Evolutionary conservation across 2,797 vertebrate species (phyloP).

Genomic region (Chloroceryle inda): DNA sequence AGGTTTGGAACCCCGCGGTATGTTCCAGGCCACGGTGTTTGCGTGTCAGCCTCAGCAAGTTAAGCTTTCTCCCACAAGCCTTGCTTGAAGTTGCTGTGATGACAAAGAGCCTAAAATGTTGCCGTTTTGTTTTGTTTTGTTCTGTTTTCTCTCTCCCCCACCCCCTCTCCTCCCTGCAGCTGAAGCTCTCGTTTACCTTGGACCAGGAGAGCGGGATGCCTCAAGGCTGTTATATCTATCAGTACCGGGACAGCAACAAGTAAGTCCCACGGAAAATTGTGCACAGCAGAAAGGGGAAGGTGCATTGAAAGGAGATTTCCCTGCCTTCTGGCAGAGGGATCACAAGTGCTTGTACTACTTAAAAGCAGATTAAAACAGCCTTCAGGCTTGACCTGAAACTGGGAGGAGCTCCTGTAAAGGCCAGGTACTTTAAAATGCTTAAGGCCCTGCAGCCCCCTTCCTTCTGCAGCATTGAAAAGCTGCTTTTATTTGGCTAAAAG

Average conservation of each 20-base stretch:
- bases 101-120: conserved; percentile 50
- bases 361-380: conserved; percentile 3
- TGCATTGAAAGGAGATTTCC: background rate
- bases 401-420: background rate
- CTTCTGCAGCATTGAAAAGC: background rate
- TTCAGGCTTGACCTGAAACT: conserved; percentile 12
- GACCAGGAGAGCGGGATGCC: conserved; percentile 94
- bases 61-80: conserved; percentile 31
- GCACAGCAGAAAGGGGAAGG: background rate
- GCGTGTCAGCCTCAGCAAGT: conserved; percentile 21
- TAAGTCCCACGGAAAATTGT: conserved; percentile 77
- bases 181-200: conserved; percentile 94
- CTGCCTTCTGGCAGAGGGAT: conserved; percentile 4
- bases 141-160: background rate
- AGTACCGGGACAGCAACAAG: conserved; percentile 98
- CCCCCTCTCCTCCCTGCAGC: conserved; percentile 76
- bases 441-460: background rate
- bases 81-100: background rate
- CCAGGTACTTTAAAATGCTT: background rate
- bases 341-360: conserved; percentile 2
- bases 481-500: background rate
- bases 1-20: conserved; percentile 49
- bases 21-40: conserved; percentile 61
- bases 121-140: conserved; percentile 19
- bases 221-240: conserved; percentile 94